These are phyloP conservation scores for Catonia carolina DNA, from an alignment of 2,888 invertebrate genomes.

Conservation along the genomic window DNA sequence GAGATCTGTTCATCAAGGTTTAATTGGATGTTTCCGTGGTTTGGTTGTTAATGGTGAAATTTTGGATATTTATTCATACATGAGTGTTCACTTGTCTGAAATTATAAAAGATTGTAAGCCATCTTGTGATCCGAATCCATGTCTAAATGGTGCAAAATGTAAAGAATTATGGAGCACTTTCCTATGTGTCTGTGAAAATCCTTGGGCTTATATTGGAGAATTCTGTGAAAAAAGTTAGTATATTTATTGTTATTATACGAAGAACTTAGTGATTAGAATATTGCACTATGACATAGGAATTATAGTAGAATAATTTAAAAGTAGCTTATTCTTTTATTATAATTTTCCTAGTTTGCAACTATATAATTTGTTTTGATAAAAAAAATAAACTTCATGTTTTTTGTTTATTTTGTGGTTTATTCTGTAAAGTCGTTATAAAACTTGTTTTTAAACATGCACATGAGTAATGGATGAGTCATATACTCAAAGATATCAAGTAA, in stretches of 20 bases:
- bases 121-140: conserved; percentile 89
- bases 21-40: conserved; percentile 91
- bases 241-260: conserved; percentile 13
- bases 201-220: conserved; percentile 84
- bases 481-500: too few relatives aligned
- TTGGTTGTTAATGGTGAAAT: conserved; percentile 87
- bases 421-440: too few relatives aligned
- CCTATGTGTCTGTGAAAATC: conserved; percentile 85
- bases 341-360: neutral
- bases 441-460: too few relatives aligned
- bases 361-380: neutral
- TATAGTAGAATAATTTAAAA: too few relatives aligned
- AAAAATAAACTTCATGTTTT: too few relatives aligned
- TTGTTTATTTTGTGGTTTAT: too few relatives aligned
- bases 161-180: conserved; percentile 90
- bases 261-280: too few relatives aligned
- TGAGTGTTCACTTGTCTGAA: conserved; percentile 85
- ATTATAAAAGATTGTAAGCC: conserved; percentile 91
- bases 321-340: neutral
- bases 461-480: too few relatives aligned
- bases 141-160: conserved; percentile 83
- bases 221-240: conserved; percentile 85
- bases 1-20: conserved; percentile 76
- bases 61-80: conserved; percentile 84
- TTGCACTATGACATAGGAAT: too few relatives aligned